These are phyloP conservation scores for Tanytarsus gracilentus DNA, from an alignment of 2,888 invertebrate species.

Conservation along the genomic window DNA sequence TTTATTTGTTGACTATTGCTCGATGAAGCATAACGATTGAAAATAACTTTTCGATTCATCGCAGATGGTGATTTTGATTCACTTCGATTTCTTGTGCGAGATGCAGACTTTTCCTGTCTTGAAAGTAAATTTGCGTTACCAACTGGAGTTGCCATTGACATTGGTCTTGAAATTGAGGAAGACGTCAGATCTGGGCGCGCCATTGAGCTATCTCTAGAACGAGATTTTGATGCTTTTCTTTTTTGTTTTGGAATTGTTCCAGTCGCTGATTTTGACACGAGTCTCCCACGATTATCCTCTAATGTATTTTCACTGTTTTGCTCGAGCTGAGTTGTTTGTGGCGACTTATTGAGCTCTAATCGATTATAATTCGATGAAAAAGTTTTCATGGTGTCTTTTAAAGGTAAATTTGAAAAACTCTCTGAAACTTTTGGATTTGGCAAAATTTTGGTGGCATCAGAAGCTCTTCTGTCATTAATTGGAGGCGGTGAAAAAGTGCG, in stretches of 20 bases:
- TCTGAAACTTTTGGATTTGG: not conserved
- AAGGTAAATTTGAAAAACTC: not conserved
- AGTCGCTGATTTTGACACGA: slow-evolving; percentile 31
- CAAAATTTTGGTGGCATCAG: slow-evolving; percentile 1
- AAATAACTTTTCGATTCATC: slow-evolving; percentile 30
- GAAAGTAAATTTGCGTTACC: not conserved
- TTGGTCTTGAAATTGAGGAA: slow-evolving; percentile 23
- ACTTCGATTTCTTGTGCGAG: slow-evolving; percentile 29
- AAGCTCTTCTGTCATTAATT: not conserved
- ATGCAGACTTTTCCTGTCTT: slow-evolving; percentile 18
- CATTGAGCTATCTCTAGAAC: slow-evolving; percentile 38
- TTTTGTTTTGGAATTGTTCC: slow-evolving; percentile 36
- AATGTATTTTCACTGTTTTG: not conserved
- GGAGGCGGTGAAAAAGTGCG: not conserved
- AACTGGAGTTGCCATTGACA: not conserved
- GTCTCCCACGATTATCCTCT: slow-evolving; percentile 26
- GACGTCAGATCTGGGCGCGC: no score
- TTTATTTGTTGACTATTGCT: no score
- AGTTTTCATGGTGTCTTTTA: not conserved
- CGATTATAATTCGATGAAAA: not conserved
- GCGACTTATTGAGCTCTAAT: slow-evolving; percentile 1
- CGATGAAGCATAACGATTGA: not conserved
- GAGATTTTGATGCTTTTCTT: slow-evolving; percentile 39
- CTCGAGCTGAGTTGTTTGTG: slow-evolving; percentile 2
- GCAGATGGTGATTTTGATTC: slow-evolving; percentile 35